Percentiles rank a stretch among this genome's conserved stretches.
Evolutionary conservation across 2,797 vertebrate species (phyloP).

Genomic region (Schizopygopsis pylzovi): DNA sequence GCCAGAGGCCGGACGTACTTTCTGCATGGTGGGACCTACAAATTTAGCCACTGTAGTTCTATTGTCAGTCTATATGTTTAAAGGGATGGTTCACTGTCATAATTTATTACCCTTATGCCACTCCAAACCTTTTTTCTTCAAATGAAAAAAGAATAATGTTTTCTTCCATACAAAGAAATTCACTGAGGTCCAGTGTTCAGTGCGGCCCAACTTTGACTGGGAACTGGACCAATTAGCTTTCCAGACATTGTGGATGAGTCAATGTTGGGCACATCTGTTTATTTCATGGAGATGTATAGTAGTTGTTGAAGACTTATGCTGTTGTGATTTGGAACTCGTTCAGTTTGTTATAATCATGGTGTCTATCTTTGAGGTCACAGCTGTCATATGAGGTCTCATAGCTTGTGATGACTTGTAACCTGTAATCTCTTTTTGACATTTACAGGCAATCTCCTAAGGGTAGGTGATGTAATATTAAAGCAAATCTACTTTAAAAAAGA

Average conservation of each 20-base stretch:
- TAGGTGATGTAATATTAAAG: slow-evolving; percentile 28
- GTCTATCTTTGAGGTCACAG: slow-evolving; percentile 28
- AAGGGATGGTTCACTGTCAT: slow-evolving; percentile 14
- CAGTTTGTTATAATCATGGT: not conserved
- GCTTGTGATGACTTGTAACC: slow-evolving; percentile 26
- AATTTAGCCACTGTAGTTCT: not conserved
- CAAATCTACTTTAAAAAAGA: slow-evolving; percentile 22
- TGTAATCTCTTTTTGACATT: slow-evolving; percentile 51
- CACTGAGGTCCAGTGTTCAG: not conserved
- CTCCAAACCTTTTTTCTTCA: not conserved
- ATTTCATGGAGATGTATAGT: not conserved
- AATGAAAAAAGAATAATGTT: not conserved
- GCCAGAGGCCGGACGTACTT: slow-evolving; percentile 34
- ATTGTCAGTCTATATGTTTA: slow-evolving; percentile 26
- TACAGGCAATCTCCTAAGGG: slow-evolving; percentile 45
- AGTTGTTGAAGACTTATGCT: not conserved
- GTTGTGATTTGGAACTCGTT: slow-evolving; percentile 20
- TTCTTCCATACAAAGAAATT: not conserved
- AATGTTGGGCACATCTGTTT: not conserved
- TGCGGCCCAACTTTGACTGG: not conserved
- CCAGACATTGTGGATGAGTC: not conserved
- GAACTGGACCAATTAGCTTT: not conserved
- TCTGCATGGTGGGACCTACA: slow-evolving; percentile 2
- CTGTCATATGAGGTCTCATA: slow-evolving; percentile 29
- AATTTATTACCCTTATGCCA: not conserved